These are phyloP conservation scores for Genyomyrus donnyi DNA, from an alignment of 2,113 vertebrate species.

Conservation along the genomic window DNA sequence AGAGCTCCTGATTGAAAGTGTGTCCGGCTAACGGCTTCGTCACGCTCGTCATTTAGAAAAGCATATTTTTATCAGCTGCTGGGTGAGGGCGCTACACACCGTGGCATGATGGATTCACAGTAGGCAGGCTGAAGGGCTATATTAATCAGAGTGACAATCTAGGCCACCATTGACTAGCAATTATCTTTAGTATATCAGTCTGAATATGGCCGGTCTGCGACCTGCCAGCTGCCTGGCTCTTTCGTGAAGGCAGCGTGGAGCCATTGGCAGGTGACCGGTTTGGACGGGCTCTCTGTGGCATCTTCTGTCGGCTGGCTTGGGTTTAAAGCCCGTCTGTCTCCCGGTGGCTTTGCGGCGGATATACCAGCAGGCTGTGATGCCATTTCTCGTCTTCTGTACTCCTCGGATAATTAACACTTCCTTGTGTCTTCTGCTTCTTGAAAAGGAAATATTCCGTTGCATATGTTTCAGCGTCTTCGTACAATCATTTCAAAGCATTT, in stretches of 20 bases:
- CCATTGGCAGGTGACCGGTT: background rate
- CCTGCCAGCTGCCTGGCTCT: background rate
- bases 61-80: slow-evolving; percentile 4
- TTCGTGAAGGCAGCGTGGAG: background rate
- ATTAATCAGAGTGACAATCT: slow-evolving; percentile 20
- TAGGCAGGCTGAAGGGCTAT: background rate
- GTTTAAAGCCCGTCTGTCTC: background rate
- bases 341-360: background rate
- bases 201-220: background rate
- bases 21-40: background rate
- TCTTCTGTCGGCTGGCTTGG: background rate
- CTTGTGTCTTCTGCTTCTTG: background rate
- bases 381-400: background rate
- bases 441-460: background rate
- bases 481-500: background rate
- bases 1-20: background rate
- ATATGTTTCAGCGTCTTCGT: background rate
- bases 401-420: background rate
- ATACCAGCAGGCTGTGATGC: background rate
- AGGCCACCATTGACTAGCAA: slow-evolving; percentile 9
- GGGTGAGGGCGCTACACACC: background rate
- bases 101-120: background rate
- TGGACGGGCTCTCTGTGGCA: background rate
- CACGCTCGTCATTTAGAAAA: slow-evolving; percentile 17
- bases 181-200: slow-evolving; percentile 7